Base-by-base conservation (phyloP, 2,113 vertebrate species). In the Melanerpes aurifrons region DNA sequence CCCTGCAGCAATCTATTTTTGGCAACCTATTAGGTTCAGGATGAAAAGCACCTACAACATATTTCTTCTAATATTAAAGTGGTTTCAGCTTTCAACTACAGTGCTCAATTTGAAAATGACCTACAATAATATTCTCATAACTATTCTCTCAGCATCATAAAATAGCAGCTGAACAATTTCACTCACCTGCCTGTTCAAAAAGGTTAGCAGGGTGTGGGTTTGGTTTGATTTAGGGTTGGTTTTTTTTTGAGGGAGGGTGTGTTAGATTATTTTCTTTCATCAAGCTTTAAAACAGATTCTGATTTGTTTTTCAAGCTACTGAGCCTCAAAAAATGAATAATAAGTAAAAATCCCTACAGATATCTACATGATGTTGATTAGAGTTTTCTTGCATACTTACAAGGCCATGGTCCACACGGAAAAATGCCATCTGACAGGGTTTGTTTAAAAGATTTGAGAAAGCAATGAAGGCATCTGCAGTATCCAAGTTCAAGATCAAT, bases 361-460 rank as follows among this genome's bases (percentile, higher is more conserved):
- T 17, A 79, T 18, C 25, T 67, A 40, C 35, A 67, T 8, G 25
- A 78, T 3, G 3, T 2, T n/a, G 18, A 47, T 40, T 47, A 59
- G 12, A 35, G 35, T 28, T 28, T 66, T 78, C 66, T 56, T 72
- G 54, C 32, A 82, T 95, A 98, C 99, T 98, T 93, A 99, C 99
- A 98, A 99, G 99, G 98, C 99, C 98, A 87, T 99, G 99, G 98
- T 99, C 99, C 93, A 99, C 98, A 93, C 99, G 98, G 97, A 99
- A 99, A 97, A 99, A 99, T 0, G 99, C 99, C 99, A 99, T 99
- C 95, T 99, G 99, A 97, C 99, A 99, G 75, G 99, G 99, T 87
- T 99, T 99, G 97, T 99, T 99, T 97, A 99, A 96, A 94, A 99
- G 98, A 92, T 99, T 99, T 95, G 99, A 98, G 95, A 99, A 99